Base-by-base conservation (phyloP, 2,888 invertebrate genomes). In the Plebejus argus region DNA sequence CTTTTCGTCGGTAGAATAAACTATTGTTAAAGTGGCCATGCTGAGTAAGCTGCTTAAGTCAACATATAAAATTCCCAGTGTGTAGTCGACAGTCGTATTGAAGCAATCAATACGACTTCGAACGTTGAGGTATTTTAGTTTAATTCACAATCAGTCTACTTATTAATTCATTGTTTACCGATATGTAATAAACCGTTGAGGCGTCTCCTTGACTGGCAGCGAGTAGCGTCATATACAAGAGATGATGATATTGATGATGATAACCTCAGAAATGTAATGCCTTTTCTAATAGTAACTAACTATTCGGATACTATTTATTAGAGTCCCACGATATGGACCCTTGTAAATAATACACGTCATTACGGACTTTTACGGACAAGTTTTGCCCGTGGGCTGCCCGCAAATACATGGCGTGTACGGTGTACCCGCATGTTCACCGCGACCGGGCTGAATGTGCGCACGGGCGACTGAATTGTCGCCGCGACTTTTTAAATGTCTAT, bases 341-440 rank as follows among this genome's bases (percentile, higher is more conserved):
- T 66, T 66, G 66, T 66, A 66, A 66, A 66, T 33, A 66, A 66
- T 66, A 66, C 15, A 66, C 66, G 28, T 66, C 28, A 66, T 66
- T 66, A 66, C 66, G 66, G 20, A 66, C 66, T 66, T 28, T 66
- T 66, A 66, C 66, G 66, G 18, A 66, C 66, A 66, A 66, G 66
- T 66, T 66, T 18, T 3, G 66, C 28, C 66, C 66, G 66, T 66
- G 28, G 66, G 66, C 66, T 28, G 18, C 66, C 66, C 66, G 66
- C 66, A 33, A 28, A 18, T 28, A 66, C 66, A 66, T 66, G 28
- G 15, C 18, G 5, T 28, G 28, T 28, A 28, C 58, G 1, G 58
- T 66, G 12, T 66, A 45, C 45, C 45, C 45, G 45, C 61, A 66
- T 28, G 66, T 66, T 28, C 28, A 66, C 66, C 28, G 2, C 10